A percentile compares a stretch with the other conserved stretches of the same genome.
Evolutionary conservation across 2,797 vertebrate genomes (phyloP).

Genomic region (Otolemur crassicaudatus): DNA sequence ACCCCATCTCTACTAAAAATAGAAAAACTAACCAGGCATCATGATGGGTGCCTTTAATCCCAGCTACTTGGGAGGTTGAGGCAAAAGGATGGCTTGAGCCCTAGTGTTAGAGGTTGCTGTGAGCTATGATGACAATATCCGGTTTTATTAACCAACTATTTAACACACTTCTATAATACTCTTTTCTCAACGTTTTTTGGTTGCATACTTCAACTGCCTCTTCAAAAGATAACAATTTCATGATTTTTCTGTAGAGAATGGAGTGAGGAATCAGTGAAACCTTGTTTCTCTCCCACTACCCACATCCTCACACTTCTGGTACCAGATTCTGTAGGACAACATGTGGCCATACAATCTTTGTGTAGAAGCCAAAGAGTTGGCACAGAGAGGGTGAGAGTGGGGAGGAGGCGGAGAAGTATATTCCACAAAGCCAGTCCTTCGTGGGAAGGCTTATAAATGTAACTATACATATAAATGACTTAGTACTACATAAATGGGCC

Average conservation of each 20-base stretch:
- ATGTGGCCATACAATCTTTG: not conserved
- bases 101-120: too few species aligned
- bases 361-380: not conserved
- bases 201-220: not conserved
- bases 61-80: too few species aligned
- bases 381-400: not conserved
- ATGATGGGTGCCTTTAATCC: too few species aligned
- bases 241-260: not conserved
- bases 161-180: not conserved
- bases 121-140: not conserved
- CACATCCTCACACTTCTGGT: not conserved
- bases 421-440: not conserved
- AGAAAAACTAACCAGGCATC: too few species aligned
- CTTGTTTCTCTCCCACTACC: not conserved
- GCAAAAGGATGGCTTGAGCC: too few species aligned
- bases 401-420: not conserved
- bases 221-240: not conserved
- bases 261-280: not conserved
- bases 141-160: constrained; percentile 11
- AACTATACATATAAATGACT: not conserved
- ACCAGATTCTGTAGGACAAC: not conserved
- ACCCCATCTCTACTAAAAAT: too few species aligned
- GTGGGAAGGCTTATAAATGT: not conserved
- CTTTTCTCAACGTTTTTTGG: not conserved
- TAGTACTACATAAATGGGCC: not conserved